Conservation (phyloP, 1,140 invertebrate genomes). For the Agrilus planipennis region DNA sequence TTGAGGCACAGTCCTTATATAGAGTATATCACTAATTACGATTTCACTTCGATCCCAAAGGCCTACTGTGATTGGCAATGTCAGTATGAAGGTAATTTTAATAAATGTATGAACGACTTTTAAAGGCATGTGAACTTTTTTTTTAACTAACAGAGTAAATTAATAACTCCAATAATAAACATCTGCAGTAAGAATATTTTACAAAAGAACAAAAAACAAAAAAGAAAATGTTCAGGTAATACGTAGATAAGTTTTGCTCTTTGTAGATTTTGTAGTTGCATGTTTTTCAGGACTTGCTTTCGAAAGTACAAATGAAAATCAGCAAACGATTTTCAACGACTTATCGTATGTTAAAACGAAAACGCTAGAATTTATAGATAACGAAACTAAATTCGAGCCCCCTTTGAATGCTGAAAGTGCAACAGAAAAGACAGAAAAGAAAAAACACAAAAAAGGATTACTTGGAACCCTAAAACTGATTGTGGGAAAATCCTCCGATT, state of each 20-base stretch:
- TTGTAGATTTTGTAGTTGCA: conserved; percentile 21
- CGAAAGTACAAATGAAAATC: too few species aligned
- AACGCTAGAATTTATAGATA: conserved; percentile 31
- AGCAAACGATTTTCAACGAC: conserved; percentile 12
- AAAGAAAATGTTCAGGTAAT: too few species aligned
- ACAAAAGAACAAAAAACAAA: too few species aligned
- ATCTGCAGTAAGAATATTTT: too few species aligned
- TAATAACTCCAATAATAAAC: too few species aligned
- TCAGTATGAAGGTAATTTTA: conserved; percentile 28
- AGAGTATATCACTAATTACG: too few species aligned
- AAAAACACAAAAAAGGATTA: conserved; percentile 29
- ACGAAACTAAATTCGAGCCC: conserved; percentile 27
- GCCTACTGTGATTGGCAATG: conserved; percentile 33
- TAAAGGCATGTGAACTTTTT: too few species aligned
- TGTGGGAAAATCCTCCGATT: conserved; percentile 27
- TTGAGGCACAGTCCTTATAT: too few species aligned
- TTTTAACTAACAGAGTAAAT: too few species aligned
- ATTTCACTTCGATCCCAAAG: conserved; percentile 14
- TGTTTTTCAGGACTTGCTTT: too few species aligned
- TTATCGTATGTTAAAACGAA: conserved; percentile 16
- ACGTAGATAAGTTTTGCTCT: too few species aligned
- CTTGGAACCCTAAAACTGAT: conserved; percentile 30
- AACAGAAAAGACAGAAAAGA: conserved; percentile 20
- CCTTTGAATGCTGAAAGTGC: conserved; percentile 8
- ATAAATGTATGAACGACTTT: too few species aligned